Evolutionary conservation across 2,888 invertebrate species (phyloP).

Genomic region (Polylopha cassiicola): DNA sequence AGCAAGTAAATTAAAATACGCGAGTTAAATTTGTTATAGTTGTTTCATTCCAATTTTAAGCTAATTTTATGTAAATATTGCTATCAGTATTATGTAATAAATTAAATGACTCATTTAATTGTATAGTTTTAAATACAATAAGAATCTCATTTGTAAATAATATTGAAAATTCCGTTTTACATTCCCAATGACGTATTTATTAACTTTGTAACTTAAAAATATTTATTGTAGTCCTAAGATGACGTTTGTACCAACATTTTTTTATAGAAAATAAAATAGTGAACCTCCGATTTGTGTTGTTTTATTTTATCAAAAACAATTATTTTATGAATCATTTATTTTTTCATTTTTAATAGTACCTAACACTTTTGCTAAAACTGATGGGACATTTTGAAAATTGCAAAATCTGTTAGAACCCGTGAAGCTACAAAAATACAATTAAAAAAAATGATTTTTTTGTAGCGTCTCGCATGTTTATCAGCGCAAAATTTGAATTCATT

Average conservation of each 20-base stretch:
- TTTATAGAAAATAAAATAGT: conserved; percentile 29
- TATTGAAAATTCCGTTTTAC: conserved; percentile 28
- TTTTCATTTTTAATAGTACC: not conserved
- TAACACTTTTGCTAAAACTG: no score
- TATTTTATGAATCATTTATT: conserved; percentile 1
- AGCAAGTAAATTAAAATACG: no score
- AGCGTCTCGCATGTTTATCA: no score
- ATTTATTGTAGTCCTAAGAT: conserved; percentile 54
- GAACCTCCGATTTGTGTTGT: conserved; percentile 11
- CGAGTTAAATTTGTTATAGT: no score
- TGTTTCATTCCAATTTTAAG: not conserved
- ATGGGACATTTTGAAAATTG: no score
- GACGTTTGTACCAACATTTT: conserved; percentile 42
- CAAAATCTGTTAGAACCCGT: no score
- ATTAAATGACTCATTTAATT: conserved; percentile 1
- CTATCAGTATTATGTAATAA: conserved; percentile 3
- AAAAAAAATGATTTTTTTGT: no score
- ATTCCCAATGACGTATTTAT: conserved; percentile 47
- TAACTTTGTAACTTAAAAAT: conserved; percentile 50
- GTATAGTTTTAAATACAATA: conserved; percentile 1
- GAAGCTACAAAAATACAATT: no score
- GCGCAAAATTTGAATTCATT: no score
- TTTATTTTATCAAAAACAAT: conserved; percentile 15
- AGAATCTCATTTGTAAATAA: conserved; percentile 36
- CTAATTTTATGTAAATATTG: not conserved